These are phyloP conservation scores for Pterois miles DNA, from an alignment of 2,797 vertebrate species.

Conservation along the genomic window DNA sequence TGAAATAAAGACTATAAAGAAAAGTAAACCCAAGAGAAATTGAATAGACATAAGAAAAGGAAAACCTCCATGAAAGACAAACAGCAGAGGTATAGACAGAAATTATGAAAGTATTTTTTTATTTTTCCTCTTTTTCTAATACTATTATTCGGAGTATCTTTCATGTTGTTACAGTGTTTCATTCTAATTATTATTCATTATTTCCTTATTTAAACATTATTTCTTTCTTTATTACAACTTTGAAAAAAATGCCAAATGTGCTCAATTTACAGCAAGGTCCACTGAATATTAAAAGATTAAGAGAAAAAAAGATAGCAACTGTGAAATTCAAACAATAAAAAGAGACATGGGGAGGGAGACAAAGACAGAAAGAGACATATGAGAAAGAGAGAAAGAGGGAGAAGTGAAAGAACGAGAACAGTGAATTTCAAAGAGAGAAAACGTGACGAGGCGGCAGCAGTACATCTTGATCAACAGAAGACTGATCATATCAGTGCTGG, in stretches of 20 bases:
- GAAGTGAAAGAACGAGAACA: constrained; percentile 54
- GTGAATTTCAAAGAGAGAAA: constrained; percentile 64
- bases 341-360: neutral
- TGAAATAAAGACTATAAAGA: neutral
- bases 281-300: neutral
- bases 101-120: neutral
- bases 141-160: neutral
- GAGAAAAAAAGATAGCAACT: neutral
- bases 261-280: neutral
- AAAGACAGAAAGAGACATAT: neutral
- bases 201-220: neutral
- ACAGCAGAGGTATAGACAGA: accelerated
- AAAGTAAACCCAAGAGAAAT: neutral
- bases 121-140: neutral
- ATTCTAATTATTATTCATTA: neutral
- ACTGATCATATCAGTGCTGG: constrained; percentile 92
- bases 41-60: neutral
- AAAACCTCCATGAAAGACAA: neutral
- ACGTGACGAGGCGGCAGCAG: constrained; percentile 77
- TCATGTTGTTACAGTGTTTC: neutral
- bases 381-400: constrained; percentile 7
- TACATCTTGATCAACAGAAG: constrained; percentile 99
- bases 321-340: neutral
- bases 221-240: neutral
- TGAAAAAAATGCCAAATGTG: neutral